phyloP scores from a whole-genome alignment of 1,140 invertebrate species.

The Calephelis nemesis region DNA sequence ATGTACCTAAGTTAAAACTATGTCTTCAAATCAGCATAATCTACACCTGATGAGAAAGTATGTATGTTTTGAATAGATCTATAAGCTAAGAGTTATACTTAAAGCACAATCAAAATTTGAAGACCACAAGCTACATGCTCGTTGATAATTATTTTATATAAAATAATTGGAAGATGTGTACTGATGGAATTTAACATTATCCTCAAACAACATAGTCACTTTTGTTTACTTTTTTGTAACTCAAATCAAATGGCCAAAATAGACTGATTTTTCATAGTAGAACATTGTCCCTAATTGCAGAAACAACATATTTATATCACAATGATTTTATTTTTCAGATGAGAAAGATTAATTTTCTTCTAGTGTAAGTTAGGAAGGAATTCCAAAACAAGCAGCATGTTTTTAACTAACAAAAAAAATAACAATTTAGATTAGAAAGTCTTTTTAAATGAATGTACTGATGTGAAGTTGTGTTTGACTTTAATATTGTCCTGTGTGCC shows the following conservation, averaged over 20 bases:
- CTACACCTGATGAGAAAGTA: no score
- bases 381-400: conserved; percentile 27
- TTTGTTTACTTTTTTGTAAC: neutral
- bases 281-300: no score
- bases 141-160: neutral
- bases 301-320: conserved; percentile 16
- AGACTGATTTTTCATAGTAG: no score
- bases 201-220: no score
- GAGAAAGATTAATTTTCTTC: conserved; percentile 58
- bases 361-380: conserved; percentile 49
- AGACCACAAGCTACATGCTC: no score
- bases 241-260: no score
- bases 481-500: neutral
- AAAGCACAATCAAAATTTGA: no score
- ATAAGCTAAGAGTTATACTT: no score
- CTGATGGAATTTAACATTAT: no score
- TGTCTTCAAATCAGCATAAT: no score
- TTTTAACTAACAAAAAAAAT: conserved; percentile 32
- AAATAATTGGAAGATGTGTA: neutral
- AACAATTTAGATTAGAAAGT: neutral
- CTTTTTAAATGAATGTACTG: conserved; percentile 9
- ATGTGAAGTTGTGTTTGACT: neutral
- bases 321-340: conserved; percentile 61
- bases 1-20: no score
- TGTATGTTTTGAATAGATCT: no score